Conservation (phyloP, 2,113 vertebrate genomes). For the Microtus ochrogaster region DNA sequence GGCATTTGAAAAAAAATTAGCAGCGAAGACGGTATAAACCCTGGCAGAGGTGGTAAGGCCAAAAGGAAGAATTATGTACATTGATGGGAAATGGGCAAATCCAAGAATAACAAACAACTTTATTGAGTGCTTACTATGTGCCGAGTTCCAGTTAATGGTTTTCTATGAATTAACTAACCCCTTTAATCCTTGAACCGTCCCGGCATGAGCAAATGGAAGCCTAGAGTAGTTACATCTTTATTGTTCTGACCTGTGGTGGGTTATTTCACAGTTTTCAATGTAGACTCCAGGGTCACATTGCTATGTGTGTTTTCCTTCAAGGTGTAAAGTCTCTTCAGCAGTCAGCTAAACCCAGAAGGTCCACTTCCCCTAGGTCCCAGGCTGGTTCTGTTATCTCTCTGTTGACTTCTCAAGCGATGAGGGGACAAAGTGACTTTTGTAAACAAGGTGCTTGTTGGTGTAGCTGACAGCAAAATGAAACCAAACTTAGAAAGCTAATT, state of each 20-base stretch:
- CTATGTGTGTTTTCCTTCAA: neutral
- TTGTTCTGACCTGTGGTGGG: neutral
- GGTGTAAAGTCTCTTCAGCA: neutral
- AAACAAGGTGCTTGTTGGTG: neutral
- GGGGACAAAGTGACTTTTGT: neutral
- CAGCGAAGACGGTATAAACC: neutral
- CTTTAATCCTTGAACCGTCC: neutral
- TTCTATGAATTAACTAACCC: neutral
- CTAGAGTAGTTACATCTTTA: neutral
- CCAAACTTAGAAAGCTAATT: neutral
- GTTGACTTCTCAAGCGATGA: neutral
- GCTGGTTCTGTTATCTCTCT: neutral
- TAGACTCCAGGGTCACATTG: neutral
- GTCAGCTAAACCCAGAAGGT: neutral
- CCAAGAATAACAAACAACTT: neutral
- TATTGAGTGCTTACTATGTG: neutral
- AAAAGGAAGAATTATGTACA: neutral
- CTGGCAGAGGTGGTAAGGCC: neutral
- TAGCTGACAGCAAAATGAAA: neutral
- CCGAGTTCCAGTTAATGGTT: neutral
- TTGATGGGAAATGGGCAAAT: neutral
- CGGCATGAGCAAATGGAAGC: neutral
- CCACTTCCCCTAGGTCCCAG: fast-evolving
- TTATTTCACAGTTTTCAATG: neutral
- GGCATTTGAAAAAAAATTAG: neutral